Conservation (phyloP, 2,888 invertebrate genomes). For the Gastracanthus pulcherrimus region DNA sequence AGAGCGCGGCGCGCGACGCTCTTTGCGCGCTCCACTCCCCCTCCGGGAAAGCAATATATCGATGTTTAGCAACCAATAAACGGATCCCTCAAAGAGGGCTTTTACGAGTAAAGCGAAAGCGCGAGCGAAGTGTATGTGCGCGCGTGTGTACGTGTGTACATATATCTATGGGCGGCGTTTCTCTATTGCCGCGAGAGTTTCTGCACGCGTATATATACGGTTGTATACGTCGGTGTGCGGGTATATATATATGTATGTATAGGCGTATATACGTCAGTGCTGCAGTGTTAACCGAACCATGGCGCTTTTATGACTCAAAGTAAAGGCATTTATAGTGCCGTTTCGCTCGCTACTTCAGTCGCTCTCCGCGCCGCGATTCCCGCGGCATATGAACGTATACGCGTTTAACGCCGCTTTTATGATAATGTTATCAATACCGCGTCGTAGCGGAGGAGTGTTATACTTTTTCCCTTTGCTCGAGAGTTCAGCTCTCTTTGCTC, state of each 20-base stretch:
- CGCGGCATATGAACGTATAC: slow-evolving; percentile 55
- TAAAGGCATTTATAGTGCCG: slow-evolving; percentile 76
- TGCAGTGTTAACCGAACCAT: slow-evolving; percentile 70
- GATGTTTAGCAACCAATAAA: slow-evolving; percentile 78
- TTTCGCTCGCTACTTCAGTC: slow-evolving; percentile 61
- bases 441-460: slow-evolving; percentile 27
- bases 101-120: slow-evolving; percentile 66
- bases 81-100: slow-evolving; percentile 77
- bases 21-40: slow-evolving; percentile 67
- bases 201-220: neutral
- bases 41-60: slow-evolving; percentile 76
- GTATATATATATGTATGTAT: too few species aligned
- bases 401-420: slow-evolving; percentile 72
- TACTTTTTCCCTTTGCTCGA: too few species aligned
- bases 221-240: slow-evolving; percentile 56
- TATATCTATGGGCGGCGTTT: neutral
- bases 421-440: slow-evolving; percentile 73
- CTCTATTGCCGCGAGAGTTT: slow-evolving; percentile 14
- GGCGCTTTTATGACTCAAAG: slow-evolving; percentile 75
- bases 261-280: slow-evolving; percentile 66
- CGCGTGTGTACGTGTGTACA: slow-evolving; percentile 53
- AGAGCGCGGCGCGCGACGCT: slow-evolving; percentile 54
- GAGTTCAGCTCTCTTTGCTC: slow-evolving; percentile 12
- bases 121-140: too few species aligned
- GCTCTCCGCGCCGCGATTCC: slow-evolving; percentile 64